Conservation (phyloP, 1,140 invertebrate genomes). For the Himalopsyche phryganea region DNA sequence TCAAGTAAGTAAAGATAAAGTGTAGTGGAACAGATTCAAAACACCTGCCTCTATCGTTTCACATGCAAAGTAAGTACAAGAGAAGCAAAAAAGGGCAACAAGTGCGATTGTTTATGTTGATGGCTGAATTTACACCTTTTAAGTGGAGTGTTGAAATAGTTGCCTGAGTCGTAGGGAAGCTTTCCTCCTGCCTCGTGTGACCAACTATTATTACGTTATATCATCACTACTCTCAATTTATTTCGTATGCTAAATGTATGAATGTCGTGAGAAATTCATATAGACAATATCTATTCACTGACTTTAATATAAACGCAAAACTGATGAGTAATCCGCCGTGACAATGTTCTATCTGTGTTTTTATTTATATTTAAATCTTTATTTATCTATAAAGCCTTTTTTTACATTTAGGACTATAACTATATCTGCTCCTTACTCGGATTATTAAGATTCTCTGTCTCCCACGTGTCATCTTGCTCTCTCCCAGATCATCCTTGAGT, state of each 20-base stretch:
- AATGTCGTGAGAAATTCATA: not conserved
- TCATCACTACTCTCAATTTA: not conserved
- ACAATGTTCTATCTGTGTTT: no score
- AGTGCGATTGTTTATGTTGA: conserved; percentile 25
- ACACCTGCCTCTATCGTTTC: not conserved
- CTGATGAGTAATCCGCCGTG: no score
- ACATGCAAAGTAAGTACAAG: conserved; percentile 3
- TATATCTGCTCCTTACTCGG: no score
- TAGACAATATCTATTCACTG: not conserved
- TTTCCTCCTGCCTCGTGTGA: not conserved
- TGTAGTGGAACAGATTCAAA: not conserved
- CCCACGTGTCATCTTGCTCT: no score
- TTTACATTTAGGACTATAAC: no score
- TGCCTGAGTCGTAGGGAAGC: not conserved
- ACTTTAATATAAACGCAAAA: no score
- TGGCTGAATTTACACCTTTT: conserved; percentile 25
- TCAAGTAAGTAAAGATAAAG: no score
- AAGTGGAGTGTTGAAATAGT: conserved; percentile 23
- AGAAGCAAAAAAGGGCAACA: conserved; percentile 9
- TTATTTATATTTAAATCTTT: no score
- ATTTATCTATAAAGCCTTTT: no score
- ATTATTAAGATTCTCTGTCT: no score
- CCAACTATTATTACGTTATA: not conserved
- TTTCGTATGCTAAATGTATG: not conserved
- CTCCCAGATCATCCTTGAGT: no score